Evolutionary conservation across 2,888 invertebrate species (phyloP), one percentile per base, ranked within the genome.

Genomic region (Cephus spinipes): DNA sequence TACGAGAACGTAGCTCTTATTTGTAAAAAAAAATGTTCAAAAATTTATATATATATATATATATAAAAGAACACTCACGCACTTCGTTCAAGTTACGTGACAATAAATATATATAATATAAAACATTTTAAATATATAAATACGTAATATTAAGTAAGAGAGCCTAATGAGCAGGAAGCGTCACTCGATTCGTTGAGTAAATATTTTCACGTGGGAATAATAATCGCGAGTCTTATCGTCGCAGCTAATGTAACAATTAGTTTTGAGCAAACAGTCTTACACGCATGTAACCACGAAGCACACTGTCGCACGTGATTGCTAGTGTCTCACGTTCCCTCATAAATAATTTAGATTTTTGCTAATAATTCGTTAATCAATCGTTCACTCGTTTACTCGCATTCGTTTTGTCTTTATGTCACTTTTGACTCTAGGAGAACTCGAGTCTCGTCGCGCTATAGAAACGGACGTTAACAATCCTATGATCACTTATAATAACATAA

Each of bases 261-360:
- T 80, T 81, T 80, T 83, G 77, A 76, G 76, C 74, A 69, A 74
- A 73, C 69, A 75, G 55, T 55, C 55, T 55, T 55, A 23, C 55
- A 9, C 55, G 55, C 23, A 23, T 23, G 2, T 2, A 55, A 55
- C 55, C 2, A 23, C 9, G 6, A 23, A 55, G 55, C 55, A 23
- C 55, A 55, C 6, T 55, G 23, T 55, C 9, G 23, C 55, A 23
- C 6, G 55, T 55, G 23, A 23, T 55, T 9, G 9, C 23, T 1
- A 55, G 23, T 15, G 55, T 55, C 23, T 23, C 23, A 55, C 23
- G 55, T 55, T 23, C 0, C 55, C 9, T 23, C 0, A 23, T 55
- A 12, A 4, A 4, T 36, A 15, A 23, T 55, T 23, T 55, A 9
- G 55, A 55, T 55, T 55, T 55, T 55, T 55, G 55, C 55, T 23